Base-by-base conservation (phyloP, 1,140 invertebrate species). In the fruit fly (Drosophila melanogaster) region DNA sequence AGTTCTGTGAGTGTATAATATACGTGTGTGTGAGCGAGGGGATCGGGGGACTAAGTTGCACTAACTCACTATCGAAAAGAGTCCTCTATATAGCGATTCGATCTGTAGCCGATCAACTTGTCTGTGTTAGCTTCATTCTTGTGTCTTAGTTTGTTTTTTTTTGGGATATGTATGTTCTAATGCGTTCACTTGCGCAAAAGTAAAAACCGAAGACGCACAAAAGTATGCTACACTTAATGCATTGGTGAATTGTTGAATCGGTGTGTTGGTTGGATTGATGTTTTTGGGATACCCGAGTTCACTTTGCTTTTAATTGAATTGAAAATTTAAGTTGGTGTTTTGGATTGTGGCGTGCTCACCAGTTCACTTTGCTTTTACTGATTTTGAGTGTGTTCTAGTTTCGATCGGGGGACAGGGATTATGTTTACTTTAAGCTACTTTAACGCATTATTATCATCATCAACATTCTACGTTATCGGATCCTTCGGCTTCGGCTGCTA, bases 361-460 rank as follows among this genome's bases (percentile, higher is more conserved):
- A 79, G 74, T 87, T 87, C 79, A 76, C 83, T 83, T 86, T 64
- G 76, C 76, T 78, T 77, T 53, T 74, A 56, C 58, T 77, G n/a
- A 59, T 10, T 54, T 35, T 76, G 24, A 37, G 33, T 46, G 65
- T 41, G 15, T 35, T 33, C 7, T 47, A 4, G 47, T 50, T 11
- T 54, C 24, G 43, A n/a, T 10, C 14, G 69, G 69, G 69, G 41
- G 24, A 17, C 12, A 33, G 30, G 30, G 33, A 1, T 17, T 75
- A 26, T 47, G 54, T 59, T 66, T 15, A 44, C 65, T 60, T 80
- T 80, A 86, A 81, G 71, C 74, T 81, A 85, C 59, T 72, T 62
- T 71, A 76, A 83, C 46, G 75, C 62, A 26, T 85, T 85, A 81
- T 86, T 85, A 85, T 81, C 78, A 85, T 77, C 81, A 77, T 81